Base-by-base conservation (phyloP, 1,140 invertebrate genomes). In the Leucophenga varia region DNA sequence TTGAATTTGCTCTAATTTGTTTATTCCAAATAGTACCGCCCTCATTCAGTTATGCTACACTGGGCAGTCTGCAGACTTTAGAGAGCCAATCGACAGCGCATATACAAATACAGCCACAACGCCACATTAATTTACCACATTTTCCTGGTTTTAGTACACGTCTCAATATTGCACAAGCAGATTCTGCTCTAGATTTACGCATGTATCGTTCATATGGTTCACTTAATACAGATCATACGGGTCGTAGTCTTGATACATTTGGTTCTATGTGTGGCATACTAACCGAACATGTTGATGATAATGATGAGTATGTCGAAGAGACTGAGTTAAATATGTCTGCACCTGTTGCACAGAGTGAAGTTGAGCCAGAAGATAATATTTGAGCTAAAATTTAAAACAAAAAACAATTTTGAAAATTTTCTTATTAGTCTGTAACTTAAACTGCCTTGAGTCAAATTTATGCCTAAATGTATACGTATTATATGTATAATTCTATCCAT, bases 11-110 rank as follows among this genome's bases (percentile, higher is more conserved):
- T 21, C 14, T 22, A 21, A 13, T 47, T n/a, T n/a, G n/a, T 0
- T n/a, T 7, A 4, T 30, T 10, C 0, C 1, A 36, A 45, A 3
- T 47, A 72, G 69, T 72, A 14, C 69, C 69, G n/a, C 69, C 69
- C 5, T 72, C 69, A 1, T 72, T 72, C 32, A 72, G 69, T 42
- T 72, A 64, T 38, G 69, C 69, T 9, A 72, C 69, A 2, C 38
- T 72, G 47, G 64, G 69, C 40, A 72, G 69, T 30, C 64, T 69
- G 32, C 61, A 54, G 41, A 69, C 61, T 0, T 38, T 72, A 18
- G 64, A 55, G 38, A 64, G 55, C 16, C 52, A 57, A 21, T 46
- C 44, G 0, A n/a, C 12, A 21, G 13, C 1, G 21, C 31, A 37
- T 56, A n/a, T n/a, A n/a, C n/a, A n/a, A n/a, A n/a, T n/a, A n/a